Base-by-base conservation (phyloP, 2,797 vertebrate genomes). In the Acanthurus tractus region DNA sequence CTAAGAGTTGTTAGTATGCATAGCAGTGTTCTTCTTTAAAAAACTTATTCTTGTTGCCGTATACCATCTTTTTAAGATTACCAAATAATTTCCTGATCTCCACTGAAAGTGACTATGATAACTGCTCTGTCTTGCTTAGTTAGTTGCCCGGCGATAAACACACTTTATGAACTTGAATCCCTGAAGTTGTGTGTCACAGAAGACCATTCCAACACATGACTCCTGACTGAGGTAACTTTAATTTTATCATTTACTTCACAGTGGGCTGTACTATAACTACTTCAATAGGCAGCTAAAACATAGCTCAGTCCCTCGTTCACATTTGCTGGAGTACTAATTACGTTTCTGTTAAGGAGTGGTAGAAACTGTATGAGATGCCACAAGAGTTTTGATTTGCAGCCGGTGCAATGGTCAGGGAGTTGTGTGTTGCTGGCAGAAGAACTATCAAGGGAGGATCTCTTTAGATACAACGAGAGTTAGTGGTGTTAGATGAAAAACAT, bases 1-100 rank as follows among this genome's bases (percentile, higher is more conserved):
- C 80, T 29, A 3, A 63, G 72, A 78, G 59, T 92, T 76, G 76
- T 95, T 94, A 88, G 90, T 94, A 94, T 95, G 91, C 92, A 76
- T 57, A 17, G 70, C 55, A 34, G 76, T 61, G 54, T 62, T 23
- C 76, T 71, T 80, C 76, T 83, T 74, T 55, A 81, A 81, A 81
- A 55, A 62, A 36, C 23, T 68, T 58, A 62, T 29, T 54, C 55
- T 56, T 38, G 34, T 76, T 64, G 46, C 64, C 63, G 25, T 44
- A 2, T 50, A 55, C 58, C 6, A 3, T 53, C 63, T 74, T 67
- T 77, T 55, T 63, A 77, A 76, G 56, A 75, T 18, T 45, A 22
- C 53, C 42, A 53, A 76, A 68, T 67, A 2, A 46, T 68, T 44
- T 61, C 46, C 58, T 70, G 11, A 69, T 77, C 63, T 78, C 22